Evolutionary conservation across 1,140 invertebrate genomes (phyloP).

Genomic region (Scylla paramamosain): DNA sequence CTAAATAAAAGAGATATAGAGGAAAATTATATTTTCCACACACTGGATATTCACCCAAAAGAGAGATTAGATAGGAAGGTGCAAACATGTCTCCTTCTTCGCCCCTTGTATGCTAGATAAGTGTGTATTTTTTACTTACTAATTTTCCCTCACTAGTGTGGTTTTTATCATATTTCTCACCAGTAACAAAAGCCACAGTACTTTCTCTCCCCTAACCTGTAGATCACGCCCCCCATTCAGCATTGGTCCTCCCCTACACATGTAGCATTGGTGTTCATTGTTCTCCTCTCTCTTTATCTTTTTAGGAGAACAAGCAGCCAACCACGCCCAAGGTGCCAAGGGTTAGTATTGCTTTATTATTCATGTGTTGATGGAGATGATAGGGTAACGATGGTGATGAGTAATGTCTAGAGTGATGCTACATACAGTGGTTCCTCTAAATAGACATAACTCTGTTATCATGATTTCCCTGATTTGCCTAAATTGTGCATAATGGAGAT

Average conservation of each 20-base stretch:
- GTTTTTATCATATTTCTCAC: not conserved
- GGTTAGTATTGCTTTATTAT: constrained; percentile 59
- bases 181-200: not conserved
- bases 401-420: too few relatives aligned
- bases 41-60: too few relatives aligned
- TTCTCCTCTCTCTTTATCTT: constrained; percentile 60
- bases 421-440: not conserved
- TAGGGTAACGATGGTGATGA: not conserved
- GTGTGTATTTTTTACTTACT: not conserved
- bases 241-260: not conserved
- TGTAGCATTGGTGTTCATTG: constrained; percentile 61
- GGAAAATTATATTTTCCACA: too few relatives aligned
- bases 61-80: not conserved
- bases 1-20: too few relatives aligned
- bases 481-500: too few relatives aligned
- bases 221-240: constrained; percentile 30
- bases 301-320: constrained; percentile 74
- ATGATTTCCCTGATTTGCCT: not conserved
- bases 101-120: not conserved
- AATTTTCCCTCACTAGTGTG: not conserved
- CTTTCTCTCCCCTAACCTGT: not conserved
- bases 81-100: not conserved
- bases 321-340: constrained; percentile 51
- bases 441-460: not conserved
- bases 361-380: not conserved